Evolutionary conservation across 1,140 invertebrate species (phyloP).

Genomic region (Cecropterus lyciades): DNA sequence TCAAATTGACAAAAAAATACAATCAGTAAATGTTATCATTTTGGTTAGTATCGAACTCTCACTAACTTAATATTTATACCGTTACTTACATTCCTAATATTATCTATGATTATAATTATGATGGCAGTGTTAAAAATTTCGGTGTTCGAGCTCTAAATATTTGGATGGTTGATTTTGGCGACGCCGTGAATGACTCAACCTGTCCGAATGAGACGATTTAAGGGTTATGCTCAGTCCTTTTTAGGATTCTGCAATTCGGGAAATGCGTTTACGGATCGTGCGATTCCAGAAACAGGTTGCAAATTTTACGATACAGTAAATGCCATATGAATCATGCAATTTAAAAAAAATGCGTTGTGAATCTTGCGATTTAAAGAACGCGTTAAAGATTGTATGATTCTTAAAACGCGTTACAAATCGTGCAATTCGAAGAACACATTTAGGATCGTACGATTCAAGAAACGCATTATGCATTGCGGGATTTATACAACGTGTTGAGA

Average conservation of each 20-base stretch:
- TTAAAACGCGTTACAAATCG: neutral
- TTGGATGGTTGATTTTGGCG: slow-evolving; percentile 13
- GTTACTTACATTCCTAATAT: slow-evolving; percentile 3
- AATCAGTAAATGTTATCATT: neutral
- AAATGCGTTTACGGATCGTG: neutral
- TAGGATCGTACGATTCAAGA: neutral
- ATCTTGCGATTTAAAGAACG: neutral
- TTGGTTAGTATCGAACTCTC: neutral
- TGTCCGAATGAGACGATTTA: neutral
- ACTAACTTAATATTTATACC: neutral
- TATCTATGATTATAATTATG: slow-evolving; percentile 16
- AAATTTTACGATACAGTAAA: neutral
- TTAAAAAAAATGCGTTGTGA: neutral
- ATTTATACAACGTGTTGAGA: too few species aligned
- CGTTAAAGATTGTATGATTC: neutral
- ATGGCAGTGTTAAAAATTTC: slow-evolving; percentile 27
- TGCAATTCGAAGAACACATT: neutral
- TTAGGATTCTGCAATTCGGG: too few species aligned
- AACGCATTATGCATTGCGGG: too few species aligned
- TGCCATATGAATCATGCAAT: too few species aligned
- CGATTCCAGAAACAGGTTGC: neutral
- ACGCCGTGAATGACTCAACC: slow-evolving; percentile 4
- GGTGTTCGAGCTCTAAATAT: slow-evolving; percentile 9
- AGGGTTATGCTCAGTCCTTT: neutral
- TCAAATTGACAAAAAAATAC: neutral